Evolutionary conservation across 2,797 vertebrate species (phyloP).

Genomic region (Lithobates sylvaticus): DNA sequence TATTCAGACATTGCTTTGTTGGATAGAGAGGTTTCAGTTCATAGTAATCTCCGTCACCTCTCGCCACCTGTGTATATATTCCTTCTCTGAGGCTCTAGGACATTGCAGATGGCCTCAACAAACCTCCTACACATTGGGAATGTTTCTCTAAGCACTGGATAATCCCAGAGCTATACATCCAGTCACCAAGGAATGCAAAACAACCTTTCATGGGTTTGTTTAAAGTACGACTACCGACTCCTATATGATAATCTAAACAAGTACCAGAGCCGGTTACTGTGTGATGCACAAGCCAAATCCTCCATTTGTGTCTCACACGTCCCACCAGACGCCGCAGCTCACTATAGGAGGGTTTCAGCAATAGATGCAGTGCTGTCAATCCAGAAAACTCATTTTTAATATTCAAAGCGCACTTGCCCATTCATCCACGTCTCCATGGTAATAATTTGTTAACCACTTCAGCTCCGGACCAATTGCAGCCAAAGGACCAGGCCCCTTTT

Average conservation of each 20-base stretch:
- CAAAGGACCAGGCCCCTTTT: no score
- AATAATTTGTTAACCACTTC: no score
- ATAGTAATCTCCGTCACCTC: not conserved
- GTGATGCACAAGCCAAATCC: no score
- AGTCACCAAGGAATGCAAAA: not conserved
- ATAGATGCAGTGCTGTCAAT: no score
- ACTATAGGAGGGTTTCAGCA: no score
- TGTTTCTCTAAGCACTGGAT: not conserved
- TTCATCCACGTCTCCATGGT: no score
- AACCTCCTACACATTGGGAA: not conserved
- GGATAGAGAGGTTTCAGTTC: not conserved
- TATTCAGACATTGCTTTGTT: constrained; percentile 7
- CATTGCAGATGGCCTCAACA: not conserved
- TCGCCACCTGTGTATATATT: constrained; percentile 14
- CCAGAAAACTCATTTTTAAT: no score
- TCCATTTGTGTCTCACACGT: no score
- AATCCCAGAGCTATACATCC: not conserved
- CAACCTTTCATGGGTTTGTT: not conserved
- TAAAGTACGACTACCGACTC: not conserved
- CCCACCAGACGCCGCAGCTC: no score
- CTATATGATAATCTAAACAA: not conserved
- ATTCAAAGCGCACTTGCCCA: no score
- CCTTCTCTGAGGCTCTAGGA: not conserved
- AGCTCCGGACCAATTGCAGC: no score
- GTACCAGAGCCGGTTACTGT: no score